These are phyloP conservation scores for Lutra lutra DNA, from an alignment of 2,797 vertebrate genomes.

Conservation along the genomic window DNA sequence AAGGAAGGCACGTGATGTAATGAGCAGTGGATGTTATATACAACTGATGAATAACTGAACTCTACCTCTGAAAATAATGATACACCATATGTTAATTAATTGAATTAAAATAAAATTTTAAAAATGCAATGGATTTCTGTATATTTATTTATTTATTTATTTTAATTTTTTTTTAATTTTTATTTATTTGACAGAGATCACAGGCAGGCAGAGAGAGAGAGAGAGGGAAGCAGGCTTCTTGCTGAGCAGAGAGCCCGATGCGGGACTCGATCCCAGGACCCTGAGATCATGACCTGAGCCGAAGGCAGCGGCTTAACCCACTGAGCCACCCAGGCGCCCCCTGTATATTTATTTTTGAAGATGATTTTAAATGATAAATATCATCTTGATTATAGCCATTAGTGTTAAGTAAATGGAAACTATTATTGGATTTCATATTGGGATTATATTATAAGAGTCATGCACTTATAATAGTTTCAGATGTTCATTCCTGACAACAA, in stretches of 20 bases:
- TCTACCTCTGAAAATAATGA: neutral
- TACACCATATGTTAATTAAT: neutral
- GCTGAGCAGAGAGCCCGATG: no score
- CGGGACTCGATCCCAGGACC: no score
- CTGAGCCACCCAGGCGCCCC: no score
- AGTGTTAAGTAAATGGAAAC: conserved; percentile 27
- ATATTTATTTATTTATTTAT: neutral
- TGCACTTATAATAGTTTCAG: neutral
- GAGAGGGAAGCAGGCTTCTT: no score
- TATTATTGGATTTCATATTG: neutral
- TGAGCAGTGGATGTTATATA: neutral
- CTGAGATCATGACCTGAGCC: no score
- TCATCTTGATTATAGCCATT: neutral
- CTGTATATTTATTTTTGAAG: neutral
- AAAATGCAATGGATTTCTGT: neutral
- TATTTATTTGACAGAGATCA: no score
- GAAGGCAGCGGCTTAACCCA: no score
- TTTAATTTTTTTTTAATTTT: no score
- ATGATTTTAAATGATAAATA: conserved; percentile 20
- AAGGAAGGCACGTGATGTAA: neutral
- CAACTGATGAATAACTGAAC: neutral
- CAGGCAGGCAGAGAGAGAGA: no score
- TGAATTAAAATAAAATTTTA: neutral
- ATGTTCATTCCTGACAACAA: neutral
- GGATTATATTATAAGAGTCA: neutral